phyloP scores from a whole-genome alignment of 1,140 invertebrate genomes.

The Zaprionus capensis region DNA sequence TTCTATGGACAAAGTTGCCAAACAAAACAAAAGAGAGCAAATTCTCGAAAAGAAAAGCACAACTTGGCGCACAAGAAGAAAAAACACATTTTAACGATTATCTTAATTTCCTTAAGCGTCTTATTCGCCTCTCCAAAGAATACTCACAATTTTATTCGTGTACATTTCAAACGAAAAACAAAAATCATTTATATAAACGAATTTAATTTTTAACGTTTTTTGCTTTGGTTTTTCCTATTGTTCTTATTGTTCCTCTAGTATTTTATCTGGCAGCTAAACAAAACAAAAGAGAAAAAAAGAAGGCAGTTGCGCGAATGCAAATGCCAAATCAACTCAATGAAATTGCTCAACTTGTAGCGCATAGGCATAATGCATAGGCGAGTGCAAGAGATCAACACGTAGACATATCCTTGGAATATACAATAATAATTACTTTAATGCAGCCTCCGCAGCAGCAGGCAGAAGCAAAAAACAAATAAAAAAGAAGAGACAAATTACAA shows the following conservation, averaged over 20 bases:
- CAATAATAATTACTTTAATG: slow-evolving; percentile 83
- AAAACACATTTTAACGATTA: slow-evolving; percentile 14
- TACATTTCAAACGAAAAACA: slow-evolving; percentile 25
- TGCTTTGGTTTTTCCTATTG: slow-evolving; percentile 23
- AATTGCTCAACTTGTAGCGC: slow-evolving; percentile 74
- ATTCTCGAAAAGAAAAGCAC: not conserved
- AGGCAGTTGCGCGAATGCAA: not conserved
- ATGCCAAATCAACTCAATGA: slow-evolving; percentile 55
- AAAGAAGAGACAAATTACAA: slow-evolving; percentile 44
- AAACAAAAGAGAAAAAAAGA: not conserved
- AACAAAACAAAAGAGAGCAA: slow-evolving; percentile 38
- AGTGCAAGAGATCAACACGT: slow-evolving; percentile 79
- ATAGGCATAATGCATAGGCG: slow-evolving; percentile 60
- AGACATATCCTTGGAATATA: slow-evolving; percentile 84
- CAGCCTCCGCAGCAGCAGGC: slow-evolving; percentile 65
- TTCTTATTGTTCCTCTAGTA: slow-evolving; percentile 35
- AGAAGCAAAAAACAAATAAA: slow-evolving; percentile 33
- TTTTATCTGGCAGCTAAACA: slow-evolving; percentile 39
- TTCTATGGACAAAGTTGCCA: slow-evolving; percentile 38
- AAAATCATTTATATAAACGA: slow-evolving; percentile 56
- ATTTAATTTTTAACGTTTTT: slow-evolving; percentile 56
- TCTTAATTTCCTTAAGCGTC: slow-evolving; percentile 25
- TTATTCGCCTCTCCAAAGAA: slow-evolving; percentile 66
- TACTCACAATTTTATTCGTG: slow-evolving; percentile 69
- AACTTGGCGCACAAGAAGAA: slow-evolving; percentile 16